These are phyloP conservation scores for Eupithecia subumbrata DNA, from an alignment of 2,888 invertebrate species.

Conservation along the genomic window DNA sequence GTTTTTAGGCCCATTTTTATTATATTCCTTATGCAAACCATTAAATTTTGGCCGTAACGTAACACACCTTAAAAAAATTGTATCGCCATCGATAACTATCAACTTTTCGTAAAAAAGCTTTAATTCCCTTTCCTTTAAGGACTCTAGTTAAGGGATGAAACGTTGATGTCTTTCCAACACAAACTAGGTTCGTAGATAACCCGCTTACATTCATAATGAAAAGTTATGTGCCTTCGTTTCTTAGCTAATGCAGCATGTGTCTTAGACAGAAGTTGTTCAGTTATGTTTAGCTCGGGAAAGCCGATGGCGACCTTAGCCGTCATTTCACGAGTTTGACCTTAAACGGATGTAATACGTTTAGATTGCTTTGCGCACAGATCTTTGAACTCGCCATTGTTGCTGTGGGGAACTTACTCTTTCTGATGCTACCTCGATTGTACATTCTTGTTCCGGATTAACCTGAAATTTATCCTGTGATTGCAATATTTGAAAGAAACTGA, in stretches of 20 bases:
- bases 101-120: too few species aligned
- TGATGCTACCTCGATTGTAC: slow-evolving; percentile 11
- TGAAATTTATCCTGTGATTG: not conserved
- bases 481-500: not conserved
- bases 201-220: not conserved
- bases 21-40: too few species aligned
- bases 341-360: slow-evolving; percentile 40
- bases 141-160: too few species aligned
- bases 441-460: not conserved
- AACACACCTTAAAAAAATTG: too few species aligned
- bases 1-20: not conserved
- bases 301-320: slow-evolving; percentile 48
- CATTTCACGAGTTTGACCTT: slow-evolving; percentile 62
- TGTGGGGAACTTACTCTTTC: slow-evolving; percentile 27
- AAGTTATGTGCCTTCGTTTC: slow-evolving; percentile 2
- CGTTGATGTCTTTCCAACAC: not conserved
- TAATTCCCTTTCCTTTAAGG: too few species aligned
- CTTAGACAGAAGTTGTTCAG: slow-evolving; percentile 18
- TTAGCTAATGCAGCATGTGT: slow-evolving; percentile 1
- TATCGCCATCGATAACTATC: too few species aligned
- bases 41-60: too few species aligned
- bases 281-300: slow-evolving; percentile 54
- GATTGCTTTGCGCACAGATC: slow-evolving; percentile 36
- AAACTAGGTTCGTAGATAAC: not conserved
- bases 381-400: slow-evolving; percentile 42